Conservation (phyloP, 1,140 invertebrate genomes). For the Anoplophora glabripennis region DNA sequence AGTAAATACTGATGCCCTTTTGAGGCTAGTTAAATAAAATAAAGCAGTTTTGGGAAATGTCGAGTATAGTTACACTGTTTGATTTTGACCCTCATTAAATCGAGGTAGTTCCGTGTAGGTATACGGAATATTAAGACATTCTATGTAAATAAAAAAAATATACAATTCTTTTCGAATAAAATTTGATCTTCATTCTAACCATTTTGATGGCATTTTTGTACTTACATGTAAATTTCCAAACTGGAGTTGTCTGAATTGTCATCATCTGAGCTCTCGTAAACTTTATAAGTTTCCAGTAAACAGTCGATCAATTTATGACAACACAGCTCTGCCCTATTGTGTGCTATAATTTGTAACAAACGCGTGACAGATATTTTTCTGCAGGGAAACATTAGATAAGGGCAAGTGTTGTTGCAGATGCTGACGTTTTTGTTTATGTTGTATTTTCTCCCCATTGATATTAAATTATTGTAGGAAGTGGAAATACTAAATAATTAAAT, state of each 20-base stretch:
- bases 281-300: slow-evolving; percentile 48
- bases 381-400: slow-evolving; percentile 54
- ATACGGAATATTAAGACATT: too few relatives aligned
- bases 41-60: too few relatives aligned
- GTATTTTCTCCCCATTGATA: slow-evolving; percentile 39
- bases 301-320: slow-evolving; percentile 55
- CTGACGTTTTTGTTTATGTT: slow-evolving; percentile 36
- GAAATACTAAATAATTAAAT: slow-evolving; percentile 33
- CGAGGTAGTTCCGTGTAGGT: too few relatives aligned
- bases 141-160: too few relatives aligned
- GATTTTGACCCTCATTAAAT: too few relatives aligned
- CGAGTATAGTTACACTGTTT: too few relatives aligned
- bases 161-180: too few relatives aligned
- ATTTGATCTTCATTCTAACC: too few relatives aligned
- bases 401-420: slow-evolving; percentile 57
- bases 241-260: slow-evolving; percentile 55
- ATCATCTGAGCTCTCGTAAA: slow-evolving; percentile 44
- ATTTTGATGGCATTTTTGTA: too few relatives aligned
- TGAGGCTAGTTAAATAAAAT: too few relatives aligned
- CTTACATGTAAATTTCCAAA: slow-evolving; percentile 54
- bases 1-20: too few relatives aligned
- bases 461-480: slow-evolving; percentile 30
- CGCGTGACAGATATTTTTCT: slow-evolving; percentile 56
- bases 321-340: slow-evolving; percentile 52
- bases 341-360: slow-evolving; percentile 54